phyloP scores from a whole-genome alignment of 2,888 invertebrate genomes.

The Tetrapedia diversipes region DNA sequence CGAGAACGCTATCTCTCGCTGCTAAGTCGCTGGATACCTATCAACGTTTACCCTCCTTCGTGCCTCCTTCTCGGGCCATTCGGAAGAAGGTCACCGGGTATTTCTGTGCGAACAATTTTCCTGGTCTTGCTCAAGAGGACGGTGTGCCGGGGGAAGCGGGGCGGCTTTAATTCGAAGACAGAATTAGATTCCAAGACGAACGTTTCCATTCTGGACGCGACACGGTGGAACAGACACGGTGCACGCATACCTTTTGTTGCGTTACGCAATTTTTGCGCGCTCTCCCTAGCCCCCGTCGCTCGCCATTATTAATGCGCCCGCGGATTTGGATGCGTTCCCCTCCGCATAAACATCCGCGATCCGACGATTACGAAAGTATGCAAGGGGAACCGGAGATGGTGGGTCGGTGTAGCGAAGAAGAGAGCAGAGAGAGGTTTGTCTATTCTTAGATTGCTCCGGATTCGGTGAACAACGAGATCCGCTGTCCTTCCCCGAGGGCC shows the following conservation, averaged over 20 bases:
- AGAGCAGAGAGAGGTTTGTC: background rate
- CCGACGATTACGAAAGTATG: slow-evolving; percentile 45
- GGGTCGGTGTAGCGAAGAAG: slow-evolving; percentile 4
- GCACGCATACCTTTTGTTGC: too few species aligned
- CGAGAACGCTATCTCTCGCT: background rate
- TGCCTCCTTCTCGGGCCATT: background rate
- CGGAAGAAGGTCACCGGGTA: slow-evolving; percentile 34
- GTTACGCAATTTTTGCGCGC: background rate
- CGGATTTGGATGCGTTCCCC: slow-evolving; percentile 25
- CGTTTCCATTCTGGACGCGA: background rate
- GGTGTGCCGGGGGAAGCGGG: background rate
- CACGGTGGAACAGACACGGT: background rate
- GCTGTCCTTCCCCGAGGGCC: slow-evolving; percentile 16
- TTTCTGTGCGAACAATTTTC: slow-evolving; percentile 37
- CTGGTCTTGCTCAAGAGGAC: background rate
- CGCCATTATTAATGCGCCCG: slow-evolving; percentile 23
- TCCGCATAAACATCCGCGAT: slow-evolving; percentile 47
- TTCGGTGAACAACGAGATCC: slow-evolving; percentile 45
- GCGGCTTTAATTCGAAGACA: slow-evolving; percentile 19
- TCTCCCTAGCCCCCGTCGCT: too few species aligned
- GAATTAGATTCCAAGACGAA: background rate
- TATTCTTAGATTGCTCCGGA: slow-evolving; percentile 53
- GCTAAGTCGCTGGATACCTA: background rate
- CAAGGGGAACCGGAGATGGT: slow-evolving; percentile 27
- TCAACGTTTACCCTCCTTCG: background rate